phyloP scores from a whole-genome alignment of 2,888 invertebrate species.

The Coleophora deauratella region DNA sequence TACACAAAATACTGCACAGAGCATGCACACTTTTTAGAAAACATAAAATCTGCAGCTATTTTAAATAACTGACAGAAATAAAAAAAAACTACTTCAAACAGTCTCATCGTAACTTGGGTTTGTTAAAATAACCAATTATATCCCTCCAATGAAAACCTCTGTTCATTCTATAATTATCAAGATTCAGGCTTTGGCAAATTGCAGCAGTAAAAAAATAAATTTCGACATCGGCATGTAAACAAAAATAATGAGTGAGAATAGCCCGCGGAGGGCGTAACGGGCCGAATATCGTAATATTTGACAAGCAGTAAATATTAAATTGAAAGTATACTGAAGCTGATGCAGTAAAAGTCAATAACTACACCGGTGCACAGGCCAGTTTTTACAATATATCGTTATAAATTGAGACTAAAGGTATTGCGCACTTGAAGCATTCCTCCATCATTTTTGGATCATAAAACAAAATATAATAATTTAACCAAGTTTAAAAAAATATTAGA shows the following conservation, averaged over 20 bases:
- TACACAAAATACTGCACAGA: no score
- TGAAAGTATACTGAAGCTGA: constrained; percentile 43
- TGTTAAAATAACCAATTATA: constrained; percentile 25
- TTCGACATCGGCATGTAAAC: constrained; percentile 43
- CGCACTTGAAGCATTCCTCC: no score
- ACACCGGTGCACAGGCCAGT: constrained; percentile 2
- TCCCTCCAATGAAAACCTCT: constrained; percentile 17
- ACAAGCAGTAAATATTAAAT: constrained; percentile 61
- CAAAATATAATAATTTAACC: no score
- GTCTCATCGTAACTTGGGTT: no score
- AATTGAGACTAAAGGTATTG: constrained; percentile 13
- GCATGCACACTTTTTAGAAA: no score
- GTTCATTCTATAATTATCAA: constrained; percentile 34
- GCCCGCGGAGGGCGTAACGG: constrained; percentile 37
- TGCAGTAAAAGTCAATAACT: constrained; percentile 38
- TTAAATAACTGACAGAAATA: no score
- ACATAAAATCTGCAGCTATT: no score
- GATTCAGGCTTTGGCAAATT: constrained; percentile 37
- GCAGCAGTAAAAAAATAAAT: constrained; percentile 41
- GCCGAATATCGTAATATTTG: constrained; percentile 55
- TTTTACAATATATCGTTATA: no score
- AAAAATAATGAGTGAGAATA: constrained; percentile 43
- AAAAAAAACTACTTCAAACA: no score
- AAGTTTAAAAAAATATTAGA: no score
- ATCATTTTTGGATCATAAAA: no score